A percentile compares a stretch with the other conserved stretches of the same genome.
Evolutionary conservation across 2,888 invertebrate genomes (phyloP).

Genomic region (Zygogramma bicolorata): DNA sequence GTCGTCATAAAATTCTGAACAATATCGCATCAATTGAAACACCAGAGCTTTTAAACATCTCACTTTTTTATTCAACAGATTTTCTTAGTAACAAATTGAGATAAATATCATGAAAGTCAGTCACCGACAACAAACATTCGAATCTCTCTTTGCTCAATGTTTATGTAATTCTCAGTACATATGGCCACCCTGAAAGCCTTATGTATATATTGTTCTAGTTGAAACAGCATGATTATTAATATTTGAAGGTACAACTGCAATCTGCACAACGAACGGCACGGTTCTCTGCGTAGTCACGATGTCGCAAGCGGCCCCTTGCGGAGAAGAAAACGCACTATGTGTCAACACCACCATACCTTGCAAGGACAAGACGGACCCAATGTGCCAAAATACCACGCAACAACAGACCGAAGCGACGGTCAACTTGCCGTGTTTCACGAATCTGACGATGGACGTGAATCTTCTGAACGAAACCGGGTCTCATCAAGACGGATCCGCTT

Average conservation of each 20-base stretch:
- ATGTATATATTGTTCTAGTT: no score
- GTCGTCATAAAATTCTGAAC: no score
- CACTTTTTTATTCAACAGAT: no score
- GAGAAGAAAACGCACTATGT: conserved; percentile 53
- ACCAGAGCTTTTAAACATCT: no score
- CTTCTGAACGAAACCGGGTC: conserved; percentile 45
- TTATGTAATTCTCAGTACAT: no score
- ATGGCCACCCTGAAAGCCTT: no score
- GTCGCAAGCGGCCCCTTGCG: conserved; percentile 55
- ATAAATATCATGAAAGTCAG: no score
- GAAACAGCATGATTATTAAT: no score
- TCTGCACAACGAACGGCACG: conserved; percentile 60
- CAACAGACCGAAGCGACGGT: conserved; percentile 51
- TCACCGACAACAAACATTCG: no score
- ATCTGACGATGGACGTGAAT: conserved; percentile 58
- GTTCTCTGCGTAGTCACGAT: conserved; percentile 60
- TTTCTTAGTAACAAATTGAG: no score
- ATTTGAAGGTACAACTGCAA: conserved; percentile 52
- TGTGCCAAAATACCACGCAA: conserved; percentile 54
- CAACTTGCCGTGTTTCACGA: conserved; percentile 60
- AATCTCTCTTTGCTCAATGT: no score
- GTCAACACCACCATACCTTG: conserved; percentile 57
- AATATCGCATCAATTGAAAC: no score
- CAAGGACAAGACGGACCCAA: conserved; percentile 50
- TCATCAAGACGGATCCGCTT: conserved; percentile 43